Base-by-base conservation (phyloP, 2,888 invertebrate genomes). In the Calliphora vomitoria region DNA sequence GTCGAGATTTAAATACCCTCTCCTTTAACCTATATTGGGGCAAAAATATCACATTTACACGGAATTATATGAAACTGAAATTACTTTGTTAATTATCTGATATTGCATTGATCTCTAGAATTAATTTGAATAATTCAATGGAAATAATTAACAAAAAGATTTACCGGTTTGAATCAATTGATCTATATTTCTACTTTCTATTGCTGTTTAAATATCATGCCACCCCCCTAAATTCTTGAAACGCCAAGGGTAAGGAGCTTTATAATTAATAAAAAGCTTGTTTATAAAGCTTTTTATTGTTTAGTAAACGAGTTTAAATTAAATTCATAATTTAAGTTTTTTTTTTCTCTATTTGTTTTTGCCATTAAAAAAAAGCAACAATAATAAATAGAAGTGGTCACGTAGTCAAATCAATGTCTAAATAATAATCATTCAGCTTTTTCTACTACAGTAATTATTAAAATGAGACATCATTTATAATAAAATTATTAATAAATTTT, bases 231-330 rank as follows among this genome's bases (percentile, higher is more conserved):
- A 25, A 31, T 60, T 13, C 1, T 13, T 0, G 13, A 13, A 31
- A 11, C 8, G 31, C 44, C 11, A 13, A 31, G 60, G 11, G 15
- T 13, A 13, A 25, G 60, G 13, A 60, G 15, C 60, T 60, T 60
- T 55, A 11, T 44, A 55, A 13, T 55, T 18, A 8, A n/a, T 18
- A 53, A 53, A n/a, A 53, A 53, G 15, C 15, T 35, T 15, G 35
- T 62, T 62, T 15, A 15, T 6, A 13, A 35, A 62, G 47, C 25
- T 25, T 62, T 20, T 55, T 55, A 20, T 55, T n/a, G 38, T 66
- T 1, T 41, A 13, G 4, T 41, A 41, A 44, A 66, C 66, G 20
- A 44, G 66, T 66, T 66, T 66, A 66, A 41, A 66, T 41, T 44
- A 41, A 66, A 66, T 66, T 44, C 13, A 44, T 44, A 20, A 41